Evolutionary conservation across 2,113 vertebrate species (phyloP).

Genomic region (Climacteris rufus): DNA sequence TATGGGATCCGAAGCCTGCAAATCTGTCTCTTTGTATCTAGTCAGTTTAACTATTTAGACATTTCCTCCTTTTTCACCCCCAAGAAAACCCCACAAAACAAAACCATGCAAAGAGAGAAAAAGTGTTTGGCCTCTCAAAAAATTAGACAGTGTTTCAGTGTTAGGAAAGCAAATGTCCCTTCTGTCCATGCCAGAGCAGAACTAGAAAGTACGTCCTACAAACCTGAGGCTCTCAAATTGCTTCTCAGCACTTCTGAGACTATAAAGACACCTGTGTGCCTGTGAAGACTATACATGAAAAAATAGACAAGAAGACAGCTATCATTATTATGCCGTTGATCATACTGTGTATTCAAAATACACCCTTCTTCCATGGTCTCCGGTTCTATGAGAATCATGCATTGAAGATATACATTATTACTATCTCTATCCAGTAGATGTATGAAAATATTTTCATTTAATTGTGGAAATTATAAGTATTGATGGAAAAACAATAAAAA

Average conservation of each 20-base stretch:
- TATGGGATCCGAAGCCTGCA: neutral
- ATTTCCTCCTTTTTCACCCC: neutral
- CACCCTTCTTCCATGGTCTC: neutral
- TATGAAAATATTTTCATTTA: neutral
- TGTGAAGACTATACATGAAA: neutral
- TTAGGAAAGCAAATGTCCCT: neutral
- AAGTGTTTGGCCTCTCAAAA: neutral
- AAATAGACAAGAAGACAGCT: neutral
- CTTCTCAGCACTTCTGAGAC: neutral
- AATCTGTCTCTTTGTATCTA: neutral
- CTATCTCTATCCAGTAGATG: neutral
- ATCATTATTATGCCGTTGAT: neutral
- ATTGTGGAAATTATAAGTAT: neutral
- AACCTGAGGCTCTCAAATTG: neutral
- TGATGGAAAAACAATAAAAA: neutral
- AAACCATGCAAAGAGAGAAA: neutral
- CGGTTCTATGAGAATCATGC: neutral
- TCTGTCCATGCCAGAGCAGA: neutral
- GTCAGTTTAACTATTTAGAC: neutral
- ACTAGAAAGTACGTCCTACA: neutral
- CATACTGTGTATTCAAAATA: neutral
- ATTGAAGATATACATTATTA: neutral
- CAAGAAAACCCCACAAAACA: neutral
- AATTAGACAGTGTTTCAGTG: neutral
- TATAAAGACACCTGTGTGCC: neutral